Evolutionary conservation across 2,888 invertebrate species (phyloP).

Genomic region (Cenopis cana): DNA sequence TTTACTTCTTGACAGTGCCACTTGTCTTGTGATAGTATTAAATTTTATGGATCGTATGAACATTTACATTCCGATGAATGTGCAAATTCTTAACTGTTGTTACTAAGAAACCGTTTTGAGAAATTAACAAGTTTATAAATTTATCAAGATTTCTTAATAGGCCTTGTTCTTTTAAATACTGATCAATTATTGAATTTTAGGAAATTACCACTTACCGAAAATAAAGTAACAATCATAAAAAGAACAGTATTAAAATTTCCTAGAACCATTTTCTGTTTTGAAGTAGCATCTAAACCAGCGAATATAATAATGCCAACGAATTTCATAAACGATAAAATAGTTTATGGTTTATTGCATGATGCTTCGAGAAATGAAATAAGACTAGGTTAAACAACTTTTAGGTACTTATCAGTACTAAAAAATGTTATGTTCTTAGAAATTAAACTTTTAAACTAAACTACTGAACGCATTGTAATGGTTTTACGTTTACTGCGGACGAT

Average conservation of each 20-base stretch:
- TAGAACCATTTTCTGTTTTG: constrained; percentile 8
- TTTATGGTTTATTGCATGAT: constrained; percentile 13
- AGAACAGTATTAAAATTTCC: neutral
- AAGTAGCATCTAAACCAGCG: neutral
- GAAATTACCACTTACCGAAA: constrained; percentile 7
- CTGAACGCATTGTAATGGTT: too few species aligned
- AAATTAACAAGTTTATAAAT: too few species aligned
- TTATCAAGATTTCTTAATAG: too few species aligned
- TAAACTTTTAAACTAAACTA: too few species aligned
- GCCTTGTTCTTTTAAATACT: too few species aligned
- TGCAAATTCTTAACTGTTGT: too few species aligned
- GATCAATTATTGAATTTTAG: neutral
- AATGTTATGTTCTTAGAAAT: too few species aligned
- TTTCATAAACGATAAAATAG: constrained; percentile 15
- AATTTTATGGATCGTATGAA: too few species aligned
- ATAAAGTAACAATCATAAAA: neutral
- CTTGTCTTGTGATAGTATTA: neutral
- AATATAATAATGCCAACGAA: neutral
- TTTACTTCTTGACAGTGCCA: neutral
- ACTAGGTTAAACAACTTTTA: neutral
- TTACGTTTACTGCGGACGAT: neutral
- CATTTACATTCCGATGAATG: too few species aligned
- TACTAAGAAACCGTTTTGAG: too few species aligned
- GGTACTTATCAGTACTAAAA: neutral
- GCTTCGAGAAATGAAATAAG: neutral